Evolutionary conservation across 53 echinoderm and acorn worm species (phyloP).

Genomic region (Arbacia lixula): DNA sequence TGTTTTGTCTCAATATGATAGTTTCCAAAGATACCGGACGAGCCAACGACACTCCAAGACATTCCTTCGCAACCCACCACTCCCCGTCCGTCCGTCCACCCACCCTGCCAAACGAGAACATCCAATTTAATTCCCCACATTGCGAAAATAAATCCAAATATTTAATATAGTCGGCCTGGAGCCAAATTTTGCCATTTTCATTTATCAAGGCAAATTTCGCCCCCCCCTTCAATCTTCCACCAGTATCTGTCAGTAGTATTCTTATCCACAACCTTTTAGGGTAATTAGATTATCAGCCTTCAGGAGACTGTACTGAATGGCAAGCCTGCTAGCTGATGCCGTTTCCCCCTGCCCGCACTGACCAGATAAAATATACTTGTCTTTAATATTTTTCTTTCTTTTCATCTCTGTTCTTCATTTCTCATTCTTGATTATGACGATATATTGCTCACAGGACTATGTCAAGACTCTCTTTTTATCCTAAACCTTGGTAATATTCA

Average conservation of each 20-base stretch:
- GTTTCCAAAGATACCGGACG: neutral
- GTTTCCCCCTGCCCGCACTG: no score
- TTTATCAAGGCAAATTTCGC: slow-evolving; percentile 51
- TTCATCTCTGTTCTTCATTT: no score
- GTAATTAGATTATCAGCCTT: slow-evolving; percentile 62
- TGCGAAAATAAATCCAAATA: slow-evolving; percentile 62
- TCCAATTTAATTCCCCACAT: slow-evolving; percentile 63
- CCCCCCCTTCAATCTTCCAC: slow-evolving; percentile 52
- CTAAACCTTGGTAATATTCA: no score
- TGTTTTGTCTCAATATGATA: slow-evolving; percentile 41
- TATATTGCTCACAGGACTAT: no score
- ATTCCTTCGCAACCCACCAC: slow-evolving; percentile 18
- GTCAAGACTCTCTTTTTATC: no score
- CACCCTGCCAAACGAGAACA: slow-evolving; percentile 32
- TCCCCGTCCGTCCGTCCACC: neutral
- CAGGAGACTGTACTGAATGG: slow-evolving; percentile 20
- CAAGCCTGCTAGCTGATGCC: no score
- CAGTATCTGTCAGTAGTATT: slow-evolving; percentile 31
- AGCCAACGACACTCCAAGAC: slow-evolving; percentile 1
- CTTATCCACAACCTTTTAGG: slow-evolving; percentile 45
- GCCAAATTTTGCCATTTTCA: slow-evolving; percentile 65
- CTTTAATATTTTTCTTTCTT: no score
- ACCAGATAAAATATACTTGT: no score
- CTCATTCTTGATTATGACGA: no score
- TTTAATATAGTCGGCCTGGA: slow-evolving; percentile 57